Evolutionary conservation across 1,140 invertebrate species (phyloP).

Genomic region (Brachystomella parvula): DNA sequence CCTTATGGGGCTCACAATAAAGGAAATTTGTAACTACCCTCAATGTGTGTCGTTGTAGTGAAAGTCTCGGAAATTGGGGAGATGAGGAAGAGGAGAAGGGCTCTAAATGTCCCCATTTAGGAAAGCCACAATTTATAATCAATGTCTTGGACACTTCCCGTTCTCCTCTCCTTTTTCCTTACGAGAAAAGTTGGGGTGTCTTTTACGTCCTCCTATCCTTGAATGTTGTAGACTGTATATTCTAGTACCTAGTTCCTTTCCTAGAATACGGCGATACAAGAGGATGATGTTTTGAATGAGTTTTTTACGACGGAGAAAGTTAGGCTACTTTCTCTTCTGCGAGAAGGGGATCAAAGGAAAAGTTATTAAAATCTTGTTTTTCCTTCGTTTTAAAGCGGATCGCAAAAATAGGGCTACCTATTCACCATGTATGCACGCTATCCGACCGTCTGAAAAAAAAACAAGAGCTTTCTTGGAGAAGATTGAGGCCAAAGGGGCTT

Average conservation of each 20-base stretch:
- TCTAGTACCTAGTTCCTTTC: background rate
- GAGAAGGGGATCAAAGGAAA: background rate
- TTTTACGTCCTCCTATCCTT: no score
- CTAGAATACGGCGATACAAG: background rate
- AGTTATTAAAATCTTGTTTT: no score
- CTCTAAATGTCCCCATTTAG: conserved; percentile 38
- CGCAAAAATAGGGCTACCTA: no score
- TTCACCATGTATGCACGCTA: no score
- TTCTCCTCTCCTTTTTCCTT: conserved; percentile 15
- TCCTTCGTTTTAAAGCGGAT: no score
- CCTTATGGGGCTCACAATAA: conserved; percentile 1
- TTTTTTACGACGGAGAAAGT: background rate
- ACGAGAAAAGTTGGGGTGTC: no score
- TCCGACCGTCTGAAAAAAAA: no score
- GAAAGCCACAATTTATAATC: conserved; percentile 39
- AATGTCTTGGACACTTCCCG: conserved; percentile 37
- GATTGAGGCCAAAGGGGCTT: no score
- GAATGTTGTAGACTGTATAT: no score
- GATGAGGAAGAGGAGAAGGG: conserved; percentile 24
- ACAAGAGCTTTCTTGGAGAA: no score
- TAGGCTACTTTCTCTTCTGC: no score
- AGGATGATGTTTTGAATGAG: background rate
- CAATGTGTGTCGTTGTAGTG: background rate
- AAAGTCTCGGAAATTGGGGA: conserved; percentile 1
- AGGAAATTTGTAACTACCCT: conserved; percentile 1